Base-by-base conservation (phyloP, 2,113 vertebrate species). In the Phyllostomus hastatus region DNA sequence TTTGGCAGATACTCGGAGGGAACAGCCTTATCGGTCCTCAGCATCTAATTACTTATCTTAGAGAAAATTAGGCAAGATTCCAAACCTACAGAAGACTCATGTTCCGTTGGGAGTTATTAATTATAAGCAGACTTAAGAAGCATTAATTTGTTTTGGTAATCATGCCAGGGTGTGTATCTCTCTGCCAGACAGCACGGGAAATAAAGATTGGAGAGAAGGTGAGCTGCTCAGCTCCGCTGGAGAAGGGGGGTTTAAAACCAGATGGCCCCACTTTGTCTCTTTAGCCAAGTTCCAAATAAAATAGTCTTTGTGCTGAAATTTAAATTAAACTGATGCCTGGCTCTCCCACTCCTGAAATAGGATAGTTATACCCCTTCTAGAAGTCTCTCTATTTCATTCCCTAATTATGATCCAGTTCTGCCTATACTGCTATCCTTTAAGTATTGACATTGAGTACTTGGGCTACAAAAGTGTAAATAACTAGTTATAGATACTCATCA, bases 61-160 rank as follows among this genome's bases (percentile, higher is more conserved):
- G 92, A 92, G 94, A 93, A 95, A 97, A 97, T 96, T 83, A 95
- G 96, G 97, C 96, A 85, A 46, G 48, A 72, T 75, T 97, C 97
- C 97, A 97, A 92, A 83, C 28, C 80, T 92, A 75, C 92, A 80
- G 97, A 96, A 96, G 88, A 97, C 75, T 79, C 82, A 17, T 28
- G 85, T 91, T 96, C 95, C 96, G 90, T 86, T 6, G 50, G 96
- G 97, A 97, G 94, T 94, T 96, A 96, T 94, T 97, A 96, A 97
- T 97, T 95, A 94, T 46, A 86, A 91, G 85, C 91, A 96, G 96
- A 95, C 90, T 82, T 94, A 89, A 93, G 95, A 95, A 96, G 95
- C 96, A 95, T 93, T 92, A 43, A 86, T 96, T 95, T 97, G 96
- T 94, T 97, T 95, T 94, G 91, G 92, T 96, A 52, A 96, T 79